Conservation (phyloP, 2,113 vertebrate species). For the Sorex araneus region DNA sequence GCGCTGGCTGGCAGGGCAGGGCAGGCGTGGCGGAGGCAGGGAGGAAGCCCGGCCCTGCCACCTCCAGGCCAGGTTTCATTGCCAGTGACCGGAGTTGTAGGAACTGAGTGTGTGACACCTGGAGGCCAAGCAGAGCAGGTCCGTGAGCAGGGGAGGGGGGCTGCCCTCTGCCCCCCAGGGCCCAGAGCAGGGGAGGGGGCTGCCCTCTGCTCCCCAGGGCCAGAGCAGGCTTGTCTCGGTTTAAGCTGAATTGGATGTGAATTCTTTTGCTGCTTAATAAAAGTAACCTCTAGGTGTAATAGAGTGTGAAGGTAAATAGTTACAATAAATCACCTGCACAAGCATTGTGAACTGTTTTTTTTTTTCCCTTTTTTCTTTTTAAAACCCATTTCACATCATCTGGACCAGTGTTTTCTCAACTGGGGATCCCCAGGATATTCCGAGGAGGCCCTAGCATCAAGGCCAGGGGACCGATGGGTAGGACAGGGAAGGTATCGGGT, state of each 20-base stretch:
- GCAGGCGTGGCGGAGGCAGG: background rate
- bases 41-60: conserved; percentile 2
- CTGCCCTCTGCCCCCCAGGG: too few relatives aligned
- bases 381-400: conserved; percentile 55
- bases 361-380: conserved; percentile 54
- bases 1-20: too few relatives aligned
- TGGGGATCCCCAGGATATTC: too few relatives aligned
- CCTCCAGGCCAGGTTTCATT: background rate
- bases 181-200: background rate
- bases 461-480: too few relatives aligned
- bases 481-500: too few relatives aligned
- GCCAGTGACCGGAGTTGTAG: conserved; percentile 1
- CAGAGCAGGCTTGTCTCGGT: conserved; percentile 77
- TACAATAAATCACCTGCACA: conserved; percentile 85
- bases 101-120: background rate
- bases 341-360: conserved; percentile 16
- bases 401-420: too few relatives aligned
- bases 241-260: conserved; percentile 85
- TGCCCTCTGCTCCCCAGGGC: too few relatives aligned
- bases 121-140: background rate
- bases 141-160: too few relatives aligned
- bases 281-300: conserved; percentile 84
- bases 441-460: too few relatives aligned
- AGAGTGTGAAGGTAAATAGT: conserved; percentile 84
- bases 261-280: conserved; percentile 85